Evolutionary conservation across 2,797 vertebrate genomes (phyloP), one percentile per base, ranked within the genome.

Genomic region (Philypnodon macrostomus): DNA sequence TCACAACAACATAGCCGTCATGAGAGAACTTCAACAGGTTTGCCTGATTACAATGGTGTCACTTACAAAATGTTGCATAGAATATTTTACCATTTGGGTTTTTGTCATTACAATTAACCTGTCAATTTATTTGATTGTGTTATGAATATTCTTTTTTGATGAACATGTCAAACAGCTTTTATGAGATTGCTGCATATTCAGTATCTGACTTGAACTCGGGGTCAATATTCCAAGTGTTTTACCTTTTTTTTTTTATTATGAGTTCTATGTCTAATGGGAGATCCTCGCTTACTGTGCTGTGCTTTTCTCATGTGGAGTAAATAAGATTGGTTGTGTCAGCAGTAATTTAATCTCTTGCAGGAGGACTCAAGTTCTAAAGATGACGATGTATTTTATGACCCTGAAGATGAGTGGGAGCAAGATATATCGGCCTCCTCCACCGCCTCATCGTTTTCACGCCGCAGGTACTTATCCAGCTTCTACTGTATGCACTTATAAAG

Each of bases 371-470:
- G 70, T 63, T 81, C 72, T 70, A 91, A 85, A 87, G 84, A 88
- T 80, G 94, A 93, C 44, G 92, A 94, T 36, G 79, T 97, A 57
- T 95, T 97, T 90, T 96, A 94, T 66, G 90, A 93, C 70, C 95
- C 95, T 39, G 86, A 86, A 77, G 95, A 97, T 84, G 93, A 95
- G 63, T 99, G 97, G 97, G 95, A 99, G 56, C 93, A 92, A 57
- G 95, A 98, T 82, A 75, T 98, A 78, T 91, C 90, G 19, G 84
- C 81, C 45, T 81, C 83, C 19, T 88, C 87, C 12, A 70, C 92
- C 0, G 27, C 87, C 39, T 91, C 91, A 18, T 89, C 84, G 10
- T 85, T 97, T 66, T 97, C 95, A 62, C 91, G 89, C 42, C 90
- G 94, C 77, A 94, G 94, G 96, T 97, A 88, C 66, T 73, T 77